Conservation (phyloP, 1,140 invertebrate genomes). For the Calliopsis andreniformis region DNA sequence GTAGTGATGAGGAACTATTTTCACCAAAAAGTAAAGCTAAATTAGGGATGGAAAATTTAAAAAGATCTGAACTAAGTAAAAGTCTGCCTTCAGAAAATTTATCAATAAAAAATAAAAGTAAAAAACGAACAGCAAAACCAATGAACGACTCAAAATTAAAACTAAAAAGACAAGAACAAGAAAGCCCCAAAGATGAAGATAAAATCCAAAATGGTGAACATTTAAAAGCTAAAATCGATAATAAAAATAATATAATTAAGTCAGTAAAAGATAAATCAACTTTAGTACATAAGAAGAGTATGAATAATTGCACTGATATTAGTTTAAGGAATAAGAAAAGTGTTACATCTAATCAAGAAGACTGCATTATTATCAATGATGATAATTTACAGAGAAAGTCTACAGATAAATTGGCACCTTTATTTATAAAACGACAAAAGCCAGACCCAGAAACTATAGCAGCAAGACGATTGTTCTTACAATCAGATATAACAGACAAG, state of each 20-base stretch:
- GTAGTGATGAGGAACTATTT: constrained; percentile 59
- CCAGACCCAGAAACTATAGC: constrained; percentile 66
- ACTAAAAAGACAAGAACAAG: constrained; percentile 2
- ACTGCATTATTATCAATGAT: constrained; percentile 40
- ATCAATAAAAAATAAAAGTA: background rate
- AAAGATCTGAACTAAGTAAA: constrained; percentile 1
- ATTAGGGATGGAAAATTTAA: constrained; percentile 31
- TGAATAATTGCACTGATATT: background rate
- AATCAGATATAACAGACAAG: constrained; percentile 69
- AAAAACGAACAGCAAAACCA: background rate
- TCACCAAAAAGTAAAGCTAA: constrained; percentile 48
- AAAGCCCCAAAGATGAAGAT: constrained; percentile 25
- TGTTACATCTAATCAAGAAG: background rate
- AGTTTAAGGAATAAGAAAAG: background rate
- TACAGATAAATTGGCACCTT: constrained; percentile 75
- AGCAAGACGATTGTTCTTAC: constrained; percentile 71
- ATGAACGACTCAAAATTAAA: background rate
- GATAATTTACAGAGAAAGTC: constrained; percentile 61
- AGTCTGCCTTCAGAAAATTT: background rate
- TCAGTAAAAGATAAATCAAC: background rate
- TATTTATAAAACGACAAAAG: constrained; percentile 77
- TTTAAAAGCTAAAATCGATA: background rate
- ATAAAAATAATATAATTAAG: background rate
- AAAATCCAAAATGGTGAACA: background rate
- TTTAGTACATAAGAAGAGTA: background rate